Conservation (phyloP, 1,140 invertebrate species). For the Drosophila yakuba region DNA sequence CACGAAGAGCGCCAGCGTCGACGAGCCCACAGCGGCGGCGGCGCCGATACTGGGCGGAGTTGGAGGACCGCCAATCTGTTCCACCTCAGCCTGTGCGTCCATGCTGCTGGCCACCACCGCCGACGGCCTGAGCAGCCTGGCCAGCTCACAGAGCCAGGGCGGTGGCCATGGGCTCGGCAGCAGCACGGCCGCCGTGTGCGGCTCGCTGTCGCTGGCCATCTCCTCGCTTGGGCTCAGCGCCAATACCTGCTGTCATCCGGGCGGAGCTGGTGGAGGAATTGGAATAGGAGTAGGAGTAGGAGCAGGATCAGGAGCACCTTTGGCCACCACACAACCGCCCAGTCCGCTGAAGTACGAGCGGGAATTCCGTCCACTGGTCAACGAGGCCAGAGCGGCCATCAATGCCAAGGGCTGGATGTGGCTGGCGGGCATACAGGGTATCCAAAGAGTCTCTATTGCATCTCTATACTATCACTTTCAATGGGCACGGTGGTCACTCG, state of each 20-base stretch:
- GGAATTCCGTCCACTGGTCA: slow-evolving; percentile 80
- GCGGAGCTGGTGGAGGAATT: background rate
- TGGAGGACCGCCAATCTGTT: slow-evolving; percentile 31
- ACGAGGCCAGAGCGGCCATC: slow-evolving; percentile 86
- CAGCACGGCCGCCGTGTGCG: slow-evolving; percentile 81
- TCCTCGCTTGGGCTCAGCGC: slow-evolving; percentile 78
- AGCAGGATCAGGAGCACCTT: background rate
- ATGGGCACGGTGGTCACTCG: slow-evolving; percentile 2
- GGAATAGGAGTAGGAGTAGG: background rate
- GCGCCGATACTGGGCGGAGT: slow-evolving; percentile 7
- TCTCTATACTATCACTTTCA: background rate
- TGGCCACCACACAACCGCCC: slow-evolving; percentile 64
- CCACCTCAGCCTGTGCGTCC: slow-evolving; percentile 50
- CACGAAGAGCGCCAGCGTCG: slow-evolving; percentile 84
- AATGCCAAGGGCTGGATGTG: slow-evolving; percentile 92
- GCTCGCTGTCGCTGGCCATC: slow-evolving; percentile 81
- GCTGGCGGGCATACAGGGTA: slow-evolving; percentile 90
- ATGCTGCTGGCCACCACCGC: slow-evolving; percentile 12
- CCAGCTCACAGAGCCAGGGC: slow-evolving; percentile 37
- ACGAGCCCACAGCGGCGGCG: slow-evolving; percentile 72
- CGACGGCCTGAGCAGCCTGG: slow-evolving; percentile 37
- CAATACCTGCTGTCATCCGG: slow-evolving; percentile 39
- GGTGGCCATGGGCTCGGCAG: slow-evolving; percentile 56
- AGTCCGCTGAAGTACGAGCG: slow-evolving; percentile 82
- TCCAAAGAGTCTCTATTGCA: slow-evolving; percentile 23